Base-by-base conservation (phyloP, 2,113 vertebrate species). In the Xiphophorus couchianus region DNA sequence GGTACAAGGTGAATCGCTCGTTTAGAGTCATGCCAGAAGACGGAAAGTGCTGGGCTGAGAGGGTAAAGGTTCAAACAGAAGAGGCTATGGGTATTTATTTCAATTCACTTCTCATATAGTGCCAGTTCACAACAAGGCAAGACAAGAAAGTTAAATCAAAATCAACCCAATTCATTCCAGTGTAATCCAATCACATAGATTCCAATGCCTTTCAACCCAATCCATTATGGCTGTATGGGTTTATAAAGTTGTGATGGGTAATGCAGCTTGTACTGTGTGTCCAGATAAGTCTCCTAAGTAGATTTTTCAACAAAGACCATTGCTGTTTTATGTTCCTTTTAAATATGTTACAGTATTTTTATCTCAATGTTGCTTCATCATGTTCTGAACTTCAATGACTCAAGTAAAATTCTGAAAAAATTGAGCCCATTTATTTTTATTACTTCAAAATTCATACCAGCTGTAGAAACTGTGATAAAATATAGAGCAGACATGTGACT, bases 1-100 rank as follows among this genome's bases (percentile, higher is more conserved):
- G 94, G 92, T 98, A 99, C 93, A 97, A 93, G 93, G 97, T 96
- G 96, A 99, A 99, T 66, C 98, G 95, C 74, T 99, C 97, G 37
- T 96, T 97, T 90, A 99, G 94, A 74, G 97, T 99, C 95, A 98
- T 94, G 90, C 92, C 95, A 86, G 96, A 95, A 28, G 97, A 95
- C 13, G 96, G 95, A 94, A 99, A 99, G 93, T 99, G 96, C 92
- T 98, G 97, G 75, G 96, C 98, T 99, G 94, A 88, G 33, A 60
- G 54, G 71, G 74, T 35, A 67, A 74, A 74, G 35, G 33, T 25
- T 29, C 31, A 77, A 9, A 78, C 51, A 73, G 15, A 71, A 58
- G 60, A 13, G 22, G n/a, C 1, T 27, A 17, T 67, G 13, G 10
- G 58, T 63, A 31, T 70, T 13, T 10, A 37, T 48, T 48, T 48